Conservation (phyloP, 53 echinoderm and acorn worm genomes). For the Arbacia lixula region DNA sequence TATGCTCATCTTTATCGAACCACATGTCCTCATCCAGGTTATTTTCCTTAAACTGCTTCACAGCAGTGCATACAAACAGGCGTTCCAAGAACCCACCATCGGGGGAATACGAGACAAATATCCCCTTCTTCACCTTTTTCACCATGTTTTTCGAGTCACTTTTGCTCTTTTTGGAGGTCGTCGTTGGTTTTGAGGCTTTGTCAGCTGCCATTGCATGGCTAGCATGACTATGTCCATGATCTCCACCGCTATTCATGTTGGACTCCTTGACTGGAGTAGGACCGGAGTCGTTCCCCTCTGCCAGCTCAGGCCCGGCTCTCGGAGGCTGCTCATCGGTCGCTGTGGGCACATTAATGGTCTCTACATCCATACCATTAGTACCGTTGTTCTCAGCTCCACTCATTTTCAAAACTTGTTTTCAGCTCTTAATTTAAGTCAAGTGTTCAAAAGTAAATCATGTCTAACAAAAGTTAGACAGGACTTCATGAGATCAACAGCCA, state of each 20-base stretch:
- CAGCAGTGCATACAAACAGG: conserved; percentile 82
- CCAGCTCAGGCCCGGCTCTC: background rate
- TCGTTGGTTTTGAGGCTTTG: conserved; percentile 25
- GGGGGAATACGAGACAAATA: conserved; percentile 94
- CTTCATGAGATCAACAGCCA: no score
- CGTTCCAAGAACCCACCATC: conserved; percentile 91
- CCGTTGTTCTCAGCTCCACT: conserved; percentile 5
- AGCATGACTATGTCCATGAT: background rate
- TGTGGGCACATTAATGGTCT: background rate
- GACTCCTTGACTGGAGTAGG: background rate
- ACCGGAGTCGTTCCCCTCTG: background rate
- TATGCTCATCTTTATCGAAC: conserved; percentile 97
- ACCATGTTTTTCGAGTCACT: conserved; percentile 13
- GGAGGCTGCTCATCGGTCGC: background rate
- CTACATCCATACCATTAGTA: conserved; percentile 14
- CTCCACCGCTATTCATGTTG: conserved; percentile 19
- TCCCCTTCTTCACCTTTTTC: conserved; percentile 87
- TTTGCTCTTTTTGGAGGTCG: conserved; percentile 34
- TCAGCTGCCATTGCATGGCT: background rate
- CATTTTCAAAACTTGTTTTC: background rate
- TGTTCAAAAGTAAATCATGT: no score
- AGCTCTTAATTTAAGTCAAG: background rate
- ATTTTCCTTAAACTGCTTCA: conserved; percentile 93
- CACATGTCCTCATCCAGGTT: conserved; percentile 91
- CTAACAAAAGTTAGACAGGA: no score